Conservation (phyloP, 2,113 vertebrate species). For the Chloroceryle aenea region DNA sequence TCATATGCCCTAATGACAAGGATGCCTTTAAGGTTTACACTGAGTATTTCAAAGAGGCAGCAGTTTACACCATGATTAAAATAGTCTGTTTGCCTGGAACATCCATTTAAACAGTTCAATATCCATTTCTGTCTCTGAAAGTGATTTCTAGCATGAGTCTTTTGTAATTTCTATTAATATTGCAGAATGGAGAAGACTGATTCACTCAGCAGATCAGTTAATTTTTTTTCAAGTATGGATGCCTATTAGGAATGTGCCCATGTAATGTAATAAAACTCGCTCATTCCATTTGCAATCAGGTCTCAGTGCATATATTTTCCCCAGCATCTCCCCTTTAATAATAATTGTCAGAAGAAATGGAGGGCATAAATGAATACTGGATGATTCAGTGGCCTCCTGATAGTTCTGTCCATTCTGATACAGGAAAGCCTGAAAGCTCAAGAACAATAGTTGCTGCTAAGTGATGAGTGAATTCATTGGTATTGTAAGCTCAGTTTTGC, state of each 20-base stretch:
- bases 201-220: constrained; percentile 48
- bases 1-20: constrained; percentile 38
- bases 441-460: background rate
- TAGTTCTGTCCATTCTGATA: background rate
- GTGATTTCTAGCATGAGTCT: constrained; percentile 65
- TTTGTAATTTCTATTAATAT: constrained; percentile 73
- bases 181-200: constrained; percentile 63
- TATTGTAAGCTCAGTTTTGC: background rate
- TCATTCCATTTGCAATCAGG: background rate
- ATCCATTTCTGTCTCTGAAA: constrained; percentile 63
- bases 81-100: constrained; percentile 67
- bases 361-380: background rate
- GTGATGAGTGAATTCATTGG: background rate
- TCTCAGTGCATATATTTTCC: constrained; percentile 2
- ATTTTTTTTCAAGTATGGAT: constrained; percentile 64
- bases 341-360: constrained; percentile 22
- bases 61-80: constrained; percentile 70
- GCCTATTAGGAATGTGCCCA: constrained; percentile 5
- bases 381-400: background rate
- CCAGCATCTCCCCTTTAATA: background rate
- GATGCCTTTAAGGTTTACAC: constrained; percentile 54
- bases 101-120: constrained; percentile 57
- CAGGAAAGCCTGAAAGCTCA: background rate
- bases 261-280: constrained; percentile 33
- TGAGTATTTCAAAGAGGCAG: constrained; percentile 26